These are phyloP conservation scores for Spondyliosoma cantharus DNA, from an alignment of 2,797 vertebrate genomes.

Conservation along the genomic window DNA sequence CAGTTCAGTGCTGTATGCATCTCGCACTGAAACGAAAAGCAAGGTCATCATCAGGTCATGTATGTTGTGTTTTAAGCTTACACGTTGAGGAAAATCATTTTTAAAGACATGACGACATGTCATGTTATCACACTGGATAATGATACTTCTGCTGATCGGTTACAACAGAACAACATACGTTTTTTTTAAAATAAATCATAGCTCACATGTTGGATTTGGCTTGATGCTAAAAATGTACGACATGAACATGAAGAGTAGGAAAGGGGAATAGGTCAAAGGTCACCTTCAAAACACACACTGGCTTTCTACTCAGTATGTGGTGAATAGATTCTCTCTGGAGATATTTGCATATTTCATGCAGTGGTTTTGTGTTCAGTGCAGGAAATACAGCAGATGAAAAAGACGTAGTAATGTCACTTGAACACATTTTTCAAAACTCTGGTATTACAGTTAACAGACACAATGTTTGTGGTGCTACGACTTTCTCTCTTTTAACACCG, in stretches of 20 bases:
- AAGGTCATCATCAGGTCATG: constrained; percentile 48
- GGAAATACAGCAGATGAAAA: constrained; percentile 2
- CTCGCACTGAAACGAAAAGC: constrained; percentile 32
- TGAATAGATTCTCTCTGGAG: neutral
- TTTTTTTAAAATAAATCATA: neutral
- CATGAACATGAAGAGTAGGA: neutral
- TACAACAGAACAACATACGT: constrained; percentile 19
- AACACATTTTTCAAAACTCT: constrained; percentile 1
- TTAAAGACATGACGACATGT: constrained; percentile 28
- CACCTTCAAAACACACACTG: constrained; percentile 8
- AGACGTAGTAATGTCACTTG: neutral
- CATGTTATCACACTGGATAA: constrained; percentile 25
- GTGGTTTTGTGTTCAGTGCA: neutral
- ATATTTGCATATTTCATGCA: neutral
- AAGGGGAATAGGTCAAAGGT: constrained; percentile 37
- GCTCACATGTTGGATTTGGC: neutral
- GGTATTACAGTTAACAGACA: neutral
- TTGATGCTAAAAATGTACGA: neutral
- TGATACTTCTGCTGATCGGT: constrained; percentile 1
- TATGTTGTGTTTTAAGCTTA: constrained; percentile 19
- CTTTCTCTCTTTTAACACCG: neutral
- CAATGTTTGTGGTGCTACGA: neutral
- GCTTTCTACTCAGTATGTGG: neutral
- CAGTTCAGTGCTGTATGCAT: constrained; percentile 40
- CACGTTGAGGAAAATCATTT: constrained; percentile 21